Conservation (phyloP, 2,113 vertebrate genomes). For the Panthera uncia region DNA sequence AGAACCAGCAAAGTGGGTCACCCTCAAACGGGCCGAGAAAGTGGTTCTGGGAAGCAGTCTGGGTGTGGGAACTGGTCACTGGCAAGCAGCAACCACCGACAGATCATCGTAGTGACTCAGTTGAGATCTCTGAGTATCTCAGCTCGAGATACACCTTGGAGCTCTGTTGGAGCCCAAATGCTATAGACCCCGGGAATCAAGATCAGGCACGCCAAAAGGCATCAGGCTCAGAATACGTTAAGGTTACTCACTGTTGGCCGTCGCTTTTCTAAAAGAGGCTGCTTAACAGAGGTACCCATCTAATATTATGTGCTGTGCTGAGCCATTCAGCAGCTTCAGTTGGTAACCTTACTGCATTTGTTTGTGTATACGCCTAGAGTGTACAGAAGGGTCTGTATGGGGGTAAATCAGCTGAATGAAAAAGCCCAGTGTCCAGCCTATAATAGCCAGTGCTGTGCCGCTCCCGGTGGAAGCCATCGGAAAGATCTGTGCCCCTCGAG, state of each 20-base stretch:
- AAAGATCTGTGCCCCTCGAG: not conserved
- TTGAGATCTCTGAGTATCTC: not conserved
- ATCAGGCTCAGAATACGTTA: not conserved
- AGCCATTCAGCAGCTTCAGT: not conserved
- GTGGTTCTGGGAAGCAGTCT: not conserved
- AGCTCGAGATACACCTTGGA: not conserved
- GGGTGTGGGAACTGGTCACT: not conserved
- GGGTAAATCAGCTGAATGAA: constrained; percentile 40
- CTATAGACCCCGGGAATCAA: not conserved
- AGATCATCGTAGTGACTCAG: not conserved
- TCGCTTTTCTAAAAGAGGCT: not conserved
- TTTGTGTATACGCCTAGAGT: constrained; percentile 18
- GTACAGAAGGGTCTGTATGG: constrained; percentile 29
- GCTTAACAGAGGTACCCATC: not conserved
- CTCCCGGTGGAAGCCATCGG: not conserved
- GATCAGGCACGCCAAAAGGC: not conserved
- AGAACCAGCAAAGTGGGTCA: not conserved
- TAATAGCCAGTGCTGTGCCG: not conserved
- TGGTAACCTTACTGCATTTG: not conserved
- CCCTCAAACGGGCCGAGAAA: not conserved
- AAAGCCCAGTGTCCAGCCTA: constrained; percentile 44
- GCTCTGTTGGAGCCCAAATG: not conserved
- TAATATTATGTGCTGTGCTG: not conserved
- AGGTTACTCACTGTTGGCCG: not conserved
- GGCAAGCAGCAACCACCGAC: not conserved